These are phyloP conservation scores for Hypsibius dujardini DNA, from an alignment of 1,140 invertebrate species.

Conservation along the genomic window DNA sequence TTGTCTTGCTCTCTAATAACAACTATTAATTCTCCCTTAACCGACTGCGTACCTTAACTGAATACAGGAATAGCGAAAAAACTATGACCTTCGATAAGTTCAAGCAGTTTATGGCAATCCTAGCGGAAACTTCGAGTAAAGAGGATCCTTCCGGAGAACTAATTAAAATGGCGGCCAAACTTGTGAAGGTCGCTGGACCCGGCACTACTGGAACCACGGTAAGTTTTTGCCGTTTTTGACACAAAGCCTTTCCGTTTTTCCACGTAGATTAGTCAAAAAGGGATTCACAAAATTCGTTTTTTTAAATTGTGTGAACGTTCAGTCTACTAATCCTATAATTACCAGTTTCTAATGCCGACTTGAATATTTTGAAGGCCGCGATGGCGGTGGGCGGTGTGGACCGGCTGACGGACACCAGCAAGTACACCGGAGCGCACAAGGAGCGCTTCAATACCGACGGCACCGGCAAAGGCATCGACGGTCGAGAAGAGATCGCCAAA, in stretches of 20 bases:
- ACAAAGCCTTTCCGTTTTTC: not conserved
- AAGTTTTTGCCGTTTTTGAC: not conserved
- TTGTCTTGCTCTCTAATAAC: not conserved
- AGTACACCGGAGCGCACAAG: not conserved
- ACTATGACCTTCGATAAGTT: not conserved
- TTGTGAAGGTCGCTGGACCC: not conserved
- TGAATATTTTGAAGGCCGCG: not conserved
- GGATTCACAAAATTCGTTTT: not conserved
- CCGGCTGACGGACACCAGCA: not conserved
- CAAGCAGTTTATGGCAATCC: not conserved
- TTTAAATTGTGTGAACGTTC: not conserved
- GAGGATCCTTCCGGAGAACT: not conserved
- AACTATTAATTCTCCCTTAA: no score
- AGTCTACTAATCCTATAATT: not conserved
- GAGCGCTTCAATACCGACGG: slow-evolving; percentile 29
- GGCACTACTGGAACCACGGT: not conserved
- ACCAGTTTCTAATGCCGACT: not conserved
- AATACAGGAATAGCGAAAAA: not conserved
- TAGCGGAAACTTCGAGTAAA: not conserved
- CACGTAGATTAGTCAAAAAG: not conserved
- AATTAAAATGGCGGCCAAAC: not conserved
- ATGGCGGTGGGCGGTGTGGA: not conserved
- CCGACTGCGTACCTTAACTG: no score
- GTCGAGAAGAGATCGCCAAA: not conserved
- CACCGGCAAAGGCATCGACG: slow-evolving; percentile 34